Base-by-base conservation (phyloP, 2,113 vertebrate species). In the Caretta caretta region DNA sequence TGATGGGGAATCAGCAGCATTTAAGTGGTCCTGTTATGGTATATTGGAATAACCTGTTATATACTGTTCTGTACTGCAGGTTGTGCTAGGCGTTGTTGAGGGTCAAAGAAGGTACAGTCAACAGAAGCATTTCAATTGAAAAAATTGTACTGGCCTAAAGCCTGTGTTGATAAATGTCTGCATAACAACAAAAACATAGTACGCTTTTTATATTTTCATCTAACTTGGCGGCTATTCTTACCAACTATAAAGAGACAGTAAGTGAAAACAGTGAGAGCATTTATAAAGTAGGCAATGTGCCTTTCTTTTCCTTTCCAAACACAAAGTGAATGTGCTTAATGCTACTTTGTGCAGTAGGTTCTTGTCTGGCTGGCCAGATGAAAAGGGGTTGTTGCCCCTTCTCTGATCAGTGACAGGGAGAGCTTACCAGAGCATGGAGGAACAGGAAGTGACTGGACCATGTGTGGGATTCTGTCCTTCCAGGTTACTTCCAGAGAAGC, bases 111-210 rank as follows among this genome's bases (percentile, higher is more conserved):
- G 1, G 35, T 81, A 13, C 53, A 24, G 31, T 53, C 6, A 51
- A 1, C 22, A 53, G 1, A 10, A n/a, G 35, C 17, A 17, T 86
- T 86, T 75, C 84, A 83, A 79, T 4, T 42, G 10, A 79, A 14
- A 14, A 14, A 42, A 1, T 1, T 19, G 2, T 72, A 27, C 8
- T 1, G 1, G 54, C 19, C 9, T 86, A 62, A 62, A 38, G 11
- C 24, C 17, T 76, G 76, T 17, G 14, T 69, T n/a, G 65, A 5
- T 51, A 48, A 29, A 25, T 76, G 29, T 82, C 6, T 59, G 27
- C 24, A 59, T 20, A n/a, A 85, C 4, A 38, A 6, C 19, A 92
- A 13, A 88, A 84, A 57, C 3, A 19, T 69, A 20, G 31, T 12
- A 10, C 10, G 5, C 16, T 86, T 81, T 86, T 2, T 48, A 11